Percentiles rank a stretch among this genome's conserved stretches.
These are phyloP conservation scores for Plagiodera versicolora DNA, from an alignment of 2,888 invertebrate genomes.

Conservation along the genomic window DNA sequence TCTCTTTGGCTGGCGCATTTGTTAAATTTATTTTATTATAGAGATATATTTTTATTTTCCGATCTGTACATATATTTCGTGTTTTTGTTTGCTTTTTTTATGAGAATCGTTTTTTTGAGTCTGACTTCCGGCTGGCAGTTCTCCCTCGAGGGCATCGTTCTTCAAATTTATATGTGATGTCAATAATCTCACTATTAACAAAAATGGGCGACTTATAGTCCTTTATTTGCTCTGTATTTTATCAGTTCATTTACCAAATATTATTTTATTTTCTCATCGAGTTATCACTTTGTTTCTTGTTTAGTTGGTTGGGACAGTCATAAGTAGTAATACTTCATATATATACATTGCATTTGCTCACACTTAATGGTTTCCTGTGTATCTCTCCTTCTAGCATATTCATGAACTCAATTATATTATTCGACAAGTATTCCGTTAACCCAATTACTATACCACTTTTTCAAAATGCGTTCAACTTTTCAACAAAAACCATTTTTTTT, in stretches of 20 bases:
- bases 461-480: no score
- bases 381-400: slow-evolving; percentile 26
- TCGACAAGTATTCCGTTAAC: no score
- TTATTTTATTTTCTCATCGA: slow-evolving; percentile 41
- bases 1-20: slow-evolving; percentile 14
- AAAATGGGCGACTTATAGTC: slow-evolving; percentile 41
- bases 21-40: slow-evolving; percentile 34
- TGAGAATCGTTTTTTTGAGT: slow-evolving; percentile 15
- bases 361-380: slow-evolving; percentile 29
- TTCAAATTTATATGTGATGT: slow-evolving; percentile 56
- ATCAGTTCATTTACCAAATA: slow-evolving; percentile 50
- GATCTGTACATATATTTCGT: slow-evolving; percentile 27
- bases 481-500: no score
- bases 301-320: slow-evolving; percentile 36
- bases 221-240: slow-evolving; percentile 41
- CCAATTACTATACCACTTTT: no score
- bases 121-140: slow-evolving; percentile 31
- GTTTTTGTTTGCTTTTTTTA: slow-evolving; percentile 20
- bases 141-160: slow-evolving; percentile 43
- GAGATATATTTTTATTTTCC: slow-evolving; percentile 38
- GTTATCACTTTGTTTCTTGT: slow-evolving; percentile 30
- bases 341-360: slow-evolving; percentile 49
- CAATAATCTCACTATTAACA: slow-evolving; percentile 53
- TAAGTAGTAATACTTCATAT: slow-evolving; percentile 35
- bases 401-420: slow-evolving; percentile 10